Conservation (phyloP, 1,140 invertebrate species). For the Hyphantria cunea region DNA sequence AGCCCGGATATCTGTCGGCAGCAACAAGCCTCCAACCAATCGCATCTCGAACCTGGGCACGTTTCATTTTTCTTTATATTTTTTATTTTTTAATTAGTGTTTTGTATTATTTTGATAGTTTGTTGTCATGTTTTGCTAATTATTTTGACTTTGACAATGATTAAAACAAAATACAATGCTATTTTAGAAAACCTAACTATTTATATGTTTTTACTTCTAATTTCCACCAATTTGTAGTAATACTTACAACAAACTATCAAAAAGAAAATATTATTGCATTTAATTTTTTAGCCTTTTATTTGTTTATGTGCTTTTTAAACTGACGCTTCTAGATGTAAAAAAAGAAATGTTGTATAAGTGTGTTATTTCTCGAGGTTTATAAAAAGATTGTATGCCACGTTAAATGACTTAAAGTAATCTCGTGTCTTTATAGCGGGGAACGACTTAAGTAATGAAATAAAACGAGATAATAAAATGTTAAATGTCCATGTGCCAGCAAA, state of each 20-base stretch:
- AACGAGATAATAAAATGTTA: constrained; percentile 49
- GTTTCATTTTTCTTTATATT: constrained; percentile 85
- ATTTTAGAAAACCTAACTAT: not conserved
- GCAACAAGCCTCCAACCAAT: constrained; percentile 87
- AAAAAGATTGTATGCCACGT: constrained; percentile 1
- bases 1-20: constrained; percentile 91
- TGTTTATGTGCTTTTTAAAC: constrained; percentile 8
- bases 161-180: not conserved
- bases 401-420: constrained; percentile 20
- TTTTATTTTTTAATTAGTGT: constrained; percentile 73
- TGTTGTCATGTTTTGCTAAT: not conserved
- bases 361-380: not conserved
- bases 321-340: constrained; percentile 1
- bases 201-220: not conserved
- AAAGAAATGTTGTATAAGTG: not conserved
- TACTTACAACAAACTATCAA: constrained; percentile 1
- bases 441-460: constrained; percentile 37
- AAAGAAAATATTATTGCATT: not conserved
- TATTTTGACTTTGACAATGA: constrained; percentile 23
- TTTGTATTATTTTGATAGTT: constrained; percentile 33
- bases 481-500: constrained; percentile 45
- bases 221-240: no score
- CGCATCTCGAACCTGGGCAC: constrained; percentile 95
- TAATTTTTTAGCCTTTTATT: not conserved
- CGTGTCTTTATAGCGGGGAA: constrained; percentile 18